Base-by-base conservation (phyloP, 1,140 invertebrate species). In the Pseudachorutes palmiensis region DNA sequence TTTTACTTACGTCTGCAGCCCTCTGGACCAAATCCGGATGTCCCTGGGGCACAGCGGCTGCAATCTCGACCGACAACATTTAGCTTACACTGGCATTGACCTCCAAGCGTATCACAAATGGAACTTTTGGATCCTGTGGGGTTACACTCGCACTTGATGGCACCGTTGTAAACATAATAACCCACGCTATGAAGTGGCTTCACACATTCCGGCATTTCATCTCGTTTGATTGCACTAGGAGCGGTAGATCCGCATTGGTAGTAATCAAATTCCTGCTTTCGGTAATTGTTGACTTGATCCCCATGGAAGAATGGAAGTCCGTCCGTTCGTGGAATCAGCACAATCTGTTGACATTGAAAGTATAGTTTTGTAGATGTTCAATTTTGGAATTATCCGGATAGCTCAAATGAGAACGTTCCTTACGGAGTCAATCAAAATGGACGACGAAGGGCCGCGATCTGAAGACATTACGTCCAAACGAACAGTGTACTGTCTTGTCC, bases 31-130 rank as follows among this genome's bases (percentile, higher is more conserved):
- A 99, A 98, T 33, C 92, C 93, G 77, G 90, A 98, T 2, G 93
- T 97, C 66, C 92, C 94, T 3, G 94, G 92, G 12, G 93, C 92
- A 82, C 97, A 99, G 67, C 86, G 83, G 76, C 98, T 92, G 79
- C 97, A 99, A 66, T 86, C 82, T 41, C 94, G 82, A 2, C 95
- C 95, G 36, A 96, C 90, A 31, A 99, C 95, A 77, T 98, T 94
- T 1, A 87, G 82, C 76, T 98, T 98, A 79, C 97, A 99, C 22
- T 86, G 84, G 80, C 97, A 99, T 73, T 85, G 84, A 58, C 97
- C 96, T 24, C 95, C 96, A 41, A 90, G 85, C 28, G 84, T 79
- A 65, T 89, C 83, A 79, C 97, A 99, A 67, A 94, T 85, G 71
- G 89, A 84, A 82, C 93, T 97, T 24, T 66, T 73, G 2, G 72